These are phyloP conservation scores for Ectropis grisescens DNA, from an alignment of 1,140 invertebrate genomes.

Conservation along the genomic window DNA sequence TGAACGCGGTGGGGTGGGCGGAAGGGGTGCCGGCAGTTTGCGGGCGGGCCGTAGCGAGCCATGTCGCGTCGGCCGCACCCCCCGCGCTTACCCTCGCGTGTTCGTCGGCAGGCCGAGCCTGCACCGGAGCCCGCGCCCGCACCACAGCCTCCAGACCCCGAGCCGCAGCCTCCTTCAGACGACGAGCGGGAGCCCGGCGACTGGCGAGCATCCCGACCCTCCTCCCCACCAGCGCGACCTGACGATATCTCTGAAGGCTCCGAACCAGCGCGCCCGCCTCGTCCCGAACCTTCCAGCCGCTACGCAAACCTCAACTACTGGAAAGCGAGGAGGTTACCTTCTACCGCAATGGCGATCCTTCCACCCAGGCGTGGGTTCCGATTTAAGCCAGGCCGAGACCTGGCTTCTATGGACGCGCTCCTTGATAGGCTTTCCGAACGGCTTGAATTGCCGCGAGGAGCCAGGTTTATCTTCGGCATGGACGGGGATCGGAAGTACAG, in stretches of 20 bases:
- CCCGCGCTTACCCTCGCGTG: constrained; percentile 34
- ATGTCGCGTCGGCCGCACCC: constrained; percentile 54
- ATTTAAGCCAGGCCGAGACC: constrained; percentile 89
- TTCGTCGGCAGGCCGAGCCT: constrained; percentile 52
- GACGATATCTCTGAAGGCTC: constrained; percentile 57
- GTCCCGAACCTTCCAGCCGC: constrained; percentile 68
- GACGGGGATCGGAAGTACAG: constrained; percentile 87
- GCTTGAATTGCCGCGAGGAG: constrained; percentile 86
- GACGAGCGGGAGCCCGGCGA: constrained; percentile 46
- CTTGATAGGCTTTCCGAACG: constrained; percentile 86
- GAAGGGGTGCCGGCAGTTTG: constrained; percentile 38
- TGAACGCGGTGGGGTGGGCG: constrained; percentile 19
- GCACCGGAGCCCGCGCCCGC: constrained; percentile 36
- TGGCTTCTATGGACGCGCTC: constrained; percentile 88
- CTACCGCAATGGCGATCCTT: constrained; percentile 95
- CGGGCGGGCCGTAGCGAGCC: constrained; percentile 30
- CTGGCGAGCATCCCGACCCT: constrained; percentile 56
- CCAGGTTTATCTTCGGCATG: constrained; percentile 91
- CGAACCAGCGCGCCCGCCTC: constrained; percentile 35
- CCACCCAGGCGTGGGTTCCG: constrained; percentile 89
- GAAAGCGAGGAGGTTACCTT: constrained; percentile 90
- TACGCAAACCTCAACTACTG: constrained; percentile 88
- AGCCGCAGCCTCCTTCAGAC: constrained; percentile 42
- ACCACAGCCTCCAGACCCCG: constrained; percentile 37
- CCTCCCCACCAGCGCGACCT: constrained; percentile 50